These are phyloP conservation scores for Anagrus nilaparvatae DNA, from an alignment of 1,140 invertebrate species.

Conservation along the genomic window DNA sequence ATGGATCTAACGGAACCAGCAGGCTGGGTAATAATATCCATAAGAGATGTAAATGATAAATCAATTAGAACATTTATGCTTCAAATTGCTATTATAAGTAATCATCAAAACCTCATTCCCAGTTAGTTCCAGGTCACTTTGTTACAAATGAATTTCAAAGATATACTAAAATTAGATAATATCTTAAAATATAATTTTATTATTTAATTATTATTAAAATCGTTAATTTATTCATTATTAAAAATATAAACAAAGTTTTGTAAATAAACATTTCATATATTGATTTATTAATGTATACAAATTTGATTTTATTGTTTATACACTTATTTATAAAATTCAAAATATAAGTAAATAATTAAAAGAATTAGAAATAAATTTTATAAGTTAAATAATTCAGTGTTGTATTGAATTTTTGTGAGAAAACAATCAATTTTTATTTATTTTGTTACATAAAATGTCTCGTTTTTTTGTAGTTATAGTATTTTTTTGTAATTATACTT, in stretches of 20 bases:
- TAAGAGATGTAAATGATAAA: slow-evolving; percentile 79
- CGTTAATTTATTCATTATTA: slow-evolving; percentile 1
- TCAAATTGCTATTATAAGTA: slow-evolving; percentile 92
- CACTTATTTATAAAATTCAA: too few relatives aligned
- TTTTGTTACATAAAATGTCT: too few relatives aligned
- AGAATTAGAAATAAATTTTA: too few relatives aligned
- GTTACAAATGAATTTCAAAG: slow-evolving; percentile 73
- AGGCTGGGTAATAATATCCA: slow-evolving; percentile 90
- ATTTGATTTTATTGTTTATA: too few relatives aligned
- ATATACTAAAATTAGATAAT: slow-evolving; percentile 65
- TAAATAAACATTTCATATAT: too few relatives aligned
- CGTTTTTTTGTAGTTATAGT: too few relatives aligned
- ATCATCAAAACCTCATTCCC: slow-evolving; percentile 83
- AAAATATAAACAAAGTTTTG: slow-evolving; percentile 9
- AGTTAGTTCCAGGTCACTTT: slow-evolving; percentile 66
- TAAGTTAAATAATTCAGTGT: too few relatives aligned
- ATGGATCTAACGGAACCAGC: slow-evolving; percentile 88
- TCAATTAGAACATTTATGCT: slow-evolving; percentile 93
- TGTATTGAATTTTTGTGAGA: too few relatives aligned
- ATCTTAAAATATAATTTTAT: slow-evolving; percentile 14
- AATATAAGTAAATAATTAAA: too few relatives aligned
- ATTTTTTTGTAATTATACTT: too few relatives aligned
- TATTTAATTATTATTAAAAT: slow-evolving; percentile 7
- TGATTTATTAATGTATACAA: too few relatives aligned
- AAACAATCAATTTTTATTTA: too few relatives aligned